Base-by-base conservation (phyloP, 2,113 vertebrate species). In the Tonatia bakeri region DNA sequence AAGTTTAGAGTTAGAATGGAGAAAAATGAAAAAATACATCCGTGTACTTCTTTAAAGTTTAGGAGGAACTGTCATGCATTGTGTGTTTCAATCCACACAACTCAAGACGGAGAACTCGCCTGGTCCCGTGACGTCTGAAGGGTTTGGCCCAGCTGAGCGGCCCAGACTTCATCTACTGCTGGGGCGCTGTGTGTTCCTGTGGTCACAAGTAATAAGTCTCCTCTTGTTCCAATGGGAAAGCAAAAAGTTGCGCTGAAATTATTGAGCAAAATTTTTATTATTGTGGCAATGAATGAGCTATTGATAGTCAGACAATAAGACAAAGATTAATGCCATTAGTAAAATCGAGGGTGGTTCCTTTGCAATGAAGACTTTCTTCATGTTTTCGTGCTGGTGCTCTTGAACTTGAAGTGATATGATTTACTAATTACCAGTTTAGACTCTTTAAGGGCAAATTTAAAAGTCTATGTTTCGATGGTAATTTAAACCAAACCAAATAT, bases 381-480 rank as follows among this genome's bases (percentile, higher is more conserved):
- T 87, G 40, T 83, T 94, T 94, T 67, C 31, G 47, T 40, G 40
- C 50, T 67, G 40, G 92, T 43, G 4, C 26, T 96, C 43, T 94
- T 94, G 43, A 43, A 76, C 80, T 79, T 77, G 87, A 75, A 91
- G 80, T 67, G 64, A 59, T 73, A 52, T 86, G 45, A 67, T 75
- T 80, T 79, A 73, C 72, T 84, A 15, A 65, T 52, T 75, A 45
- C n/a, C 33, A 86, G 33, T 87, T 64, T 87, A 52, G 38, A 75
- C 69, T 90, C 73, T 91, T 91, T 56, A 83, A 73, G 33, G 24
- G 38, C 56, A 96, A 76, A 61, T 84, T 84, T 73, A 31, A 83
- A 94, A 83, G 69, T 95, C 61, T 88, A 28, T 81, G 59, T 90
- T 95, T 85, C 82, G 90, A 26, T 83, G 47, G 77, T 38, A 91